Conservation (phyloP, 2,888 invertebrate species). For the Ormyrus rosae region DNA sequence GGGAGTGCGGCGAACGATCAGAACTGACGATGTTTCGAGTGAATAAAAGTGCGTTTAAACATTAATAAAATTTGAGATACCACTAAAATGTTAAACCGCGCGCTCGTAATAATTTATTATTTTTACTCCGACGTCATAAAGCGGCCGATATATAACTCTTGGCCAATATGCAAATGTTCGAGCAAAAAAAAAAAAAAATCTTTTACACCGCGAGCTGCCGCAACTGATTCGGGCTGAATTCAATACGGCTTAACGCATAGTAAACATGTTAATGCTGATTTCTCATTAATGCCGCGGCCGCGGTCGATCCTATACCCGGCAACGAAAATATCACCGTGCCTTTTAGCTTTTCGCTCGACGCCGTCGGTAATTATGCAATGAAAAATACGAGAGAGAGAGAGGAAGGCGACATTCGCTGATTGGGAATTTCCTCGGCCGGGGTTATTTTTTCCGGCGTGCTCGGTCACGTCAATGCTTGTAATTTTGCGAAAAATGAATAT, state of each 20-base stretch:
- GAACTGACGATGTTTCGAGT: too few species aligned
- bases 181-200: too few species aligned
- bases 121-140: too few species aligned
- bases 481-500: constrained; percentile 47
- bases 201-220: too few species aligned
- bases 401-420: constrained; percentile 13
- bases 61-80: too few species aligned
- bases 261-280: constrained; percentile 20
- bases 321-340: constrained; percentile 32
- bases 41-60: too few species aligned
- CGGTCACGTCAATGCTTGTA: constrained; percentile 10
- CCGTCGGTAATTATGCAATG: constrained; percentile 33
- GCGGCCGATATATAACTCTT: too few species aligned
- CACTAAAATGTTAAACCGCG: too few species aligned
- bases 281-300: constrained; percentile 20
- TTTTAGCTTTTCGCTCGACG: neutral
- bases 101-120: too few species aligned
- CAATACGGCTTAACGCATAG: neutral
- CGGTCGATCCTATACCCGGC: neutral
- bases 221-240: neutral
- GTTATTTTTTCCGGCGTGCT: constrained; percentile 17
- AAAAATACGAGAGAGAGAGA: constrained; percentile 19
- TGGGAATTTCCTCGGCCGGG: constrained; percentile 26
- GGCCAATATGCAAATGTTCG: too few species aligned
- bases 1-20: too few species aligned